These are phyloP conservation scores for Monopis laevigella DNA, from an alignment of 2,888 invertebrate species.

Conservation along the genomic window DNA sequence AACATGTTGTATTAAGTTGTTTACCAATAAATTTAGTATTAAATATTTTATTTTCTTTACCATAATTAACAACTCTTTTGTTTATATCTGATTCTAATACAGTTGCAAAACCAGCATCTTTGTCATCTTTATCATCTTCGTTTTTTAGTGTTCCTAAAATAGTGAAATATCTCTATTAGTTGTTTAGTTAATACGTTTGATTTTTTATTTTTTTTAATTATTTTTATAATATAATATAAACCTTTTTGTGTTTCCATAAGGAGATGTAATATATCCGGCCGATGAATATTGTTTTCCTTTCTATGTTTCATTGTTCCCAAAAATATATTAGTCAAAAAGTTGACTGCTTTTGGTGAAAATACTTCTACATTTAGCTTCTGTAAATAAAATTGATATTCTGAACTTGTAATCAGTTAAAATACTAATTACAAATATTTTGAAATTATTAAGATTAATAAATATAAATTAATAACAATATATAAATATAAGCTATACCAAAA, in stretches of 20 bases:
- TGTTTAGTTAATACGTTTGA: background rate
- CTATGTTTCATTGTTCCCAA: slow-evolving; percentile 48
- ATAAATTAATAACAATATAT: too few relatives aligned
- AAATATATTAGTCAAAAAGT: slow-evolving; percentile 47
- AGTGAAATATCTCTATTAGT: background rate
- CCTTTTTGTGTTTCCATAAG: slow-evolving; percentile 56
- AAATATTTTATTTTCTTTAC: slow-evolving; percentile 18
- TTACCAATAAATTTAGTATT: too few relatives aligned
- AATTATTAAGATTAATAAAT: too few relatives aligned
- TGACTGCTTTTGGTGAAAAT: slow-evolving; percentile 29
- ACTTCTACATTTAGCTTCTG: slow-evolving; percentile 31
- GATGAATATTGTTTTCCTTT: slow-evolving; percentile 42
- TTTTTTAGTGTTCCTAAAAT: slow-evolving; percentile 28
- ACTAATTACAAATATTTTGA: slow-evolving; percentile 18
- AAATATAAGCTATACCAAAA: too few relatives aligned
- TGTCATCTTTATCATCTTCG: slow-evolving; percentile 23
- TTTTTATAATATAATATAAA: slow-evolving; percentile 3
- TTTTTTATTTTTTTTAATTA: background rate
- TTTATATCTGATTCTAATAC: slow-evolving; percentile 40
- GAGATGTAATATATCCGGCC: slow-evolving; percentile 66
- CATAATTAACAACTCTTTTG: slow-evolving; percentile 26
- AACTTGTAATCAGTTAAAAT: slow-evolving; percentile 20
- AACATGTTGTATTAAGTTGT: too few relatives aligned
- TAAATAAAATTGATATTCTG: slow-evolving; percentile 21
- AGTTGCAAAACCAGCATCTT: slow-evolving; percentile 35